Percentiles rank a stretch among this genome's conserved stretches.
Conservation (phyloP, 2,888 invertebrate genomes). For the Hypercompe scribonia region DNA sequence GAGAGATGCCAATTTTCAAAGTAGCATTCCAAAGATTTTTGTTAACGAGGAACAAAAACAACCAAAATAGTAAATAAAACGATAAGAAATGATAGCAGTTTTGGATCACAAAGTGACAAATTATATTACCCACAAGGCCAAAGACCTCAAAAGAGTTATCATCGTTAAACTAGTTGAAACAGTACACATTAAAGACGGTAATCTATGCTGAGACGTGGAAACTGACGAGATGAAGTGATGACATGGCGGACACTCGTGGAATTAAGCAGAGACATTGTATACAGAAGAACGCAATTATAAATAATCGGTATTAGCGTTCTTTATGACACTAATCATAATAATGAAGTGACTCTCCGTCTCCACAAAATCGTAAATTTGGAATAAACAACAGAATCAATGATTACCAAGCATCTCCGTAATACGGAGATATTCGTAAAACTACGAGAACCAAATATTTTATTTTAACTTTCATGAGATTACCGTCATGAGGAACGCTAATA, state of each 20-base stretch:
- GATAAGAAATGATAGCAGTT: constrained; percentile 35
- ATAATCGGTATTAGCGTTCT: too few species aligned
- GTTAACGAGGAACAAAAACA: constrained; percentile 26
- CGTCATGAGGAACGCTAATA: too few species aligned
- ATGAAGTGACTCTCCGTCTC: too few species aligned
- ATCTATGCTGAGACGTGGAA: neutral
- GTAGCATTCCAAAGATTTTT: constrained; percentile 27
- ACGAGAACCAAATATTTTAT: neutral
- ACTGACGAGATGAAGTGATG: neutral
- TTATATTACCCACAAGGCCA: constrained; percentile 43
- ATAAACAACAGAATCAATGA: too few species aligned
- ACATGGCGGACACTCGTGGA: neutral
- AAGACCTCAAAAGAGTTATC: constrained; percentile 37
- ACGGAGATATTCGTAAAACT: too few species aligned
- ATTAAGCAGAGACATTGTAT: neutral
- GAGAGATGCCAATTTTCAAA: neutral
- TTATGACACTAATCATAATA: too few species aligned
- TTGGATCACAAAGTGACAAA: constrained; percentile 23
- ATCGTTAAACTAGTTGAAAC: neutral
- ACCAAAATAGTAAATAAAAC: neutral
- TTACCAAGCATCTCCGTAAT: too few species aligned
- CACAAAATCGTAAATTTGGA: neutral
- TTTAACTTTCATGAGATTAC: too few species aligned
- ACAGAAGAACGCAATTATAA: neutral
- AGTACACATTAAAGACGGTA: neutral